Evolutionary conservation across 2,113 vertebrate genomes (phyloP).

Genomic region (Chrysochloris asiatica): DNA sequence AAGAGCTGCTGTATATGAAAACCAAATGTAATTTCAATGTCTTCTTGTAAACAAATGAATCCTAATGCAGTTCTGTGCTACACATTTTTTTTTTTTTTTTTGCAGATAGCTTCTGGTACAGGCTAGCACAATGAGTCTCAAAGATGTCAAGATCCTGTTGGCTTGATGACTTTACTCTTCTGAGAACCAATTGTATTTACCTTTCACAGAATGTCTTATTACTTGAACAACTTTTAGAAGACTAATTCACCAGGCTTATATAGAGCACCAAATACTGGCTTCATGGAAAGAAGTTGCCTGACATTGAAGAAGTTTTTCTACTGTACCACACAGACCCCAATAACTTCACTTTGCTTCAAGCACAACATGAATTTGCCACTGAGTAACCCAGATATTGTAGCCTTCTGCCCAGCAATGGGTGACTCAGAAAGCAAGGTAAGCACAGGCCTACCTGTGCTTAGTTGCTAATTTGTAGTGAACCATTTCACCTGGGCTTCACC

Average conservation of each 20-base stretch:
- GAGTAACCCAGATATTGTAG: slow-evolving; percentile 47
- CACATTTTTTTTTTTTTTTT: too few species aligned
- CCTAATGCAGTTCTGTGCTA: slow-evolving; percentile 79
- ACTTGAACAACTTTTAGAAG: too few species aligned
- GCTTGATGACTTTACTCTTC: slow-evolving; percentile 57
- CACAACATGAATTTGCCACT: slow-evolving; percentile 61
- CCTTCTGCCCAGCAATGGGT: neutral
- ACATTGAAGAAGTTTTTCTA: slow-evolving; percentile 52
- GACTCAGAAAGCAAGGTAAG: too few species aligned
- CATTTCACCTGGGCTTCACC: too few species aligned
- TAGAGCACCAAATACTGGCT: too few species aligned
- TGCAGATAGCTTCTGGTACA: slow-evolving; percentile 79
- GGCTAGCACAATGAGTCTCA: slow-evolving; percentile 69
- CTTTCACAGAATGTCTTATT: too few species aligned
- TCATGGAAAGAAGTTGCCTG: too few species aligned
- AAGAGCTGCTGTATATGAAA: slow-evolving; percentile 78
- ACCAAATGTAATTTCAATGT: slow-evolving; percentile 71
- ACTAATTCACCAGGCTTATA: too few species aligned
- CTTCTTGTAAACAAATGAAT: slow-evolving; percentile 80
- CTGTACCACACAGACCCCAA: slow-evolving; percentile 45
- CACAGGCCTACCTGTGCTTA: too few species aligned
- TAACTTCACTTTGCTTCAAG: slow-evolving; percentile 48
- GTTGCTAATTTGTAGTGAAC: too few species aligned
- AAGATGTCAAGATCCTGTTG: slow-evolving; percentile 60
- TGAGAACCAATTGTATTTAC: too few species aligned